Percentiles rank a stretch among this genome's conserved stretches.
Evolutionary conservation across 2,888 invertebrate genomes (phyloP).

Genomic region (Myopa tessellatipennis): DNA sequence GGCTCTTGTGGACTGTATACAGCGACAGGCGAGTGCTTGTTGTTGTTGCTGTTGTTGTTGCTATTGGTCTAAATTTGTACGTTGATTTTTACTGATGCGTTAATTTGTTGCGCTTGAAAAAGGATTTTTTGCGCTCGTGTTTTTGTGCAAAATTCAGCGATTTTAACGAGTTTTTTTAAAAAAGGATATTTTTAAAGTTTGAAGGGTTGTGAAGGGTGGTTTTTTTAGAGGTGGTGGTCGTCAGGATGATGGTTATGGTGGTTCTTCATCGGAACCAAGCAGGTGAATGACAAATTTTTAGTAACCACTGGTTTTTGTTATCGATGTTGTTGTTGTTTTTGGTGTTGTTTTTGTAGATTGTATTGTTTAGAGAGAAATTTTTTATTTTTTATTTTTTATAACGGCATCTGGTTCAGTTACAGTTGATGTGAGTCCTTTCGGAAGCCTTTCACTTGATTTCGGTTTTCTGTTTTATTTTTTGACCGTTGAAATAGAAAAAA

Average conservation of each 20-base stretch:
- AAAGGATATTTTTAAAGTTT: slow-evolving; percentile 33
- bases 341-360: not conserved
- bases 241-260: not conserved
- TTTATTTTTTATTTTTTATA: not conserved
- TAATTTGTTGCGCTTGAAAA: slow-evolving; percentile 49
- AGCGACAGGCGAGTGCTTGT: slow-evolving; percentile 33
- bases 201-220: slow-evolving; percentile 28
- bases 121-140: slow-evolving; percentile 27
- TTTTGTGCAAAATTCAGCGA: slow-evolving; percentile 27
- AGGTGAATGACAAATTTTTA: slow-evolving; percentile 8
- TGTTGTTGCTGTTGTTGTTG: slow-evolving; percentile 30
- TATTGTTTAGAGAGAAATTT: not conserved
- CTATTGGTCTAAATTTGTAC: slow-evolving; percentile 5
- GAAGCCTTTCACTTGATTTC: not conserved
- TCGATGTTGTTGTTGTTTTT: too few relatives aligned
- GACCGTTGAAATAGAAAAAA: too few relatives aligned
- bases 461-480: too few relatives aligned
- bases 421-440: not conserved
- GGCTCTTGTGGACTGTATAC: slow-evolving; percentile 37
- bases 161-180: slow-evolving; percentile 22
- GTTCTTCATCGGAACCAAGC: not conserved
- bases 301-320: too few relatives aligned
- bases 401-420: not conserved
- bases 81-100: slow-evolving; percentile 50
- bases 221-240: not conserved